These are phyloP conservation scores for Crotalus horridus DNA, from an alignment of 2,113 vertebrate genomes.

Conservation along the genomic window DNA sequence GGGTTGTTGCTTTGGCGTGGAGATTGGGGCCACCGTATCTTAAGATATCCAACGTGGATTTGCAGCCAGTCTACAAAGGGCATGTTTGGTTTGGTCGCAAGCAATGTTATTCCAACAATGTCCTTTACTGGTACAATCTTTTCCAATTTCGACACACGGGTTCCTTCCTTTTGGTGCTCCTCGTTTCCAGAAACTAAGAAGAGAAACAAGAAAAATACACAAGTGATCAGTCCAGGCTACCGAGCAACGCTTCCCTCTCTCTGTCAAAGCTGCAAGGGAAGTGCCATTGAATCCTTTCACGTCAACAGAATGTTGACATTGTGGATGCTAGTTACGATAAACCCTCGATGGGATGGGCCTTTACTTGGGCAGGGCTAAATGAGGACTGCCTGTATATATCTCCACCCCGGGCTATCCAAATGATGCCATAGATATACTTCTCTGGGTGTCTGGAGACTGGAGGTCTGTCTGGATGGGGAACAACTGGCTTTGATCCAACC, in stretches of 20 bases:
- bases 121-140: neutral
- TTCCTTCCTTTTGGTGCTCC: fast-evolving
- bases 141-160: neutral
- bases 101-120: neutral
- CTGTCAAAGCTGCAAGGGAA: neutral
- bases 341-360: neutral
- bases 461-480: too few species aligned
- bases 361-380: neutral
- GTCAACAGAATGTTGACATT: neutral
- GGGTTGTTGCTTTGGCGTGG: neutral
- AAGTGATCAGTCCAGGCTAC: neutral
- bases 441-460: too few species aligned
- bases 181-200: neutral
- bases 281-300: neutral
- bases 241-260: neutral
- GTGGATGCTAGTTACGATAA: neutral
- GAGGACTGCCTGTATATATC: too few species aligned
- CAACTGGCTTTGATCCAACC: too few species aligned
- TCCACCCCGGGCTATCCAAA: too few species aligned
- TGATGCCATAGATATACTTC: too few species aligned
- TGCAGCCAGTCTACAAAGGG: neutral
- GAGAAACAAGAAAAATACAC: neutral
- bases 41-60: neutral
- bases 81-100: neutral
- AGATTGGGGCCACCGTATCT: neutral